Evolutionary conservation across 2,113 vertebrate genomes (phyloP).

Genomic region (Isurus oxyrinchus): DNA sequence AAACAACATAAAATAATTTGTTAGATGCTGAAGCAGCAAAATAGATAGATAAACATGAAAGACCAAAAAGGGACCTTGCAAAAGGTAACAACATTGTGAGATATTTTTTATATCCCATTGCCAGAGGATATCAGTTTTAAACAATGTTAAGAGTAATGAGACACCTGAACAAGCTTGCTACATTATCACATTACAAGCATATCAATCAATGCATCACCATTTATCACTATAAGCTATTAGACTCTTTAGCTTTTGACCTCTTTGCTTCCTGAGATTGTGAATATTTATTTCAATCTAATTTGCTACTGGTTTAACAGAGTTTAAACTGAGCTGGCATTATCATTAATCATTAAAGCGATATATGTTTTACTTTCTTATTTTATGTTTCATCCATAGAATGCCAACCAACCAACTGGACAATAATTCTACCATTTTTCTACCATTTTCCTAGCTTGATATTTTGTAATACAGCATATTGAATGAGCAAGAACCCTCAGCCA

Average conservation of each 20-base stretch:
- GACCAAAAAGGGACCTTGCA: background rate
- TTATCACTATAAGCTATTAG: conserved; percentile 12
- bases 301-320: background rate
- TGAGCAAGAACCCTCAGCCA: background rate
- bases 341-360: background rate
- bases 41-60: background rate
- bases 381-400: background rate
- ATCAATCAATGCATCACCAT: conserved; percentile 4
- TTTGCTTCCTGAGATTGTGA: background rate
- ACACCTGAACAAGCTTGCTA: conserved; percentile 4
- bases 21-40: no score
- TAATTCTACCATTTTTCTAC: background rate
- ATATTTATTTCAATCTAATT: conserved; percentile 11
- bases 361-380: background rate
- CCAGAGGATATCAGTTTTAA: conserved; percentile 25
- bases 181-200: conserved; percentile 25
- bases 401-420: background rate
- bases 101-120: background rate
- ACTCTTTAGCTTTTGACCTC: background rate
- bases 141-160: conserved; percentile 6
- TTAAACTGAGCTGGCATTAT: background rate
- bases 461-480: background rate
- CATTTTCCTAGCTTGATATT: background rate
- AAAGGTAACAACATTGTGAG: background rate
- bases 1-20: background rate